Conservation (phyloP, 2,888 invertebrate genomes). For the Thereva nobilitata region DNA sequence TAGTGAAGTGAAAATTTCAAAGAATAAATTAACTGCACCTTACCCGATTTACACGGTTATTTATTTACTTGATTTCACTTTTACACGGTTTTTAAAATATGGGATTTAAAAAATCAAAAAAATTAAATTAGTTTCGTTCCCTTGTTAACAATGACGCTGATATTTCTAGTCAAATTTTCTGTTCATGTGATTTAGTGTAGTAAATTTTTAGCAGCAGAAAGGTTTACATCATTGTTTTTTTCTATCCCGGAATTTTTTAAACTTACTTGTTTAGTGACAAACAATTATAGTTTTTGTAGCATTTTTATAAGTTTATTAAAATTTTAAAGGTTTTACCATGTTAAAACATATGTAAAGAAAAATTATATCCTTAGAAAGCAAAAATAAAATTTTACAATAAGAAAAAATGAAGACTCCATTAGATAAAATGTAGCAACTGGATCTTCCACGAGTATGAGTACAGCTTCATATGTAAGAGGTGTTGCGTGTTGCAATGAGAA, state of each 20-base stretch:
- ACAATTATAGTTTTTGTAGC: conserved; percentile 2
- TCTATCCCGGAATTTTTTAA: conserved; percentile 3
- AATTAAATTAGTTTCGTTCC: neutral
- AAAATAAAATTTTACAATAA: conserved; percentile 23
- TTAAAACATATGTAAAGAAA: conserved; percentile 23
- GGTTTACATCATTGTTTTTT: neutral
- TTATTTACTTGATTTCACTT: neutral
- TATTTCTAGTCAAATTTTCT: neutral
- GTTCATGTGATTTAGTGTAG: neutral
- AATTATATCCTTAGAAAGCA: conserved; percentile 1
- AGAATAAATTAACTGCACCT: too few relatives aligned
- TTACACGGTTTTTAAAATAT: conserved; percentile 6
- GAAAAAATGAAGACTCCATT: too few relatives aligned
- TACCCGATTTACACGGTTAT: neutral
- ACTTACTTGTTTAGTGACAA: neutral
- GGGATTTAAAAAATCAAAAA: neutral
- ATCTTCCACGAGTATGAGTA: too few relatives aligned
- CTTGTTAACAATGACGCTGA: neutral
- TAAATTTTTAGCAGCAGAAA: conserved; percentile 5
- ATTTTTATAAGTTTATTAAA: conserved; percentile 5
- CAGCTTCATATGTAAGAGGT: too few relatives aligned
- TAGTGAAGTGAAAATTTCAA: too few relatives aligned
- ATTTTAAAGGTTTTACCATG: conserved; percentile 23
- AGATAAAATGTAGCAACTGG: too few relatives aligned
- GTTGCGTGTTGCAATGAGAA: too few relatives aligned